phyloP scores from a whole-genome alignment of 1,140 invertebrate genomes.

The Cyrtorhinus lividipennis region DNA sequence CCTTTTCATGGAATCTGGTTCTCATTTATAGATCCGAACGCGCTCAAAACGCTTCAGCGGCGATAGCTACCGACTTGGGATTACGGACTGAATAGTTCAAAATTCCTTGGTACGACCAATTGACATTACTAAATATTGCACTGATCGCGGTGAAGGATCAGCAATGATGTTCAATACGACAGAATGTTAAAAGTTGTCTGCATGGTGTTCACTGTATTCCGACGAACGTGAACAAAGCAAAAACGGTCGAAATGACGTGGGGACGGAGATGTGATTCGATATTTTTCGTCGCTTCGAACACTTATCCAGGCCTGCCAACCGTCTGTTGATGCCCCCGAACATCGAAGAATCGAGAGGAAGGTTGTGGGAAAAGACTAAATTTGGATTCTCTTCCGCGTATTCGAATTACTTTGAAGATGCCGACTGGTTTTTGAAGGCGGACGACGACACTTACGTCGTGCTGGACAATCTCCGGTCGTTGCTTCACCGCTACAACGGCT shows the following conservation, averaged over 20 bases:
- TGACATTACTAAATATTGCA: no score
- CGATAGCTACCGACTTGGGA: no score
- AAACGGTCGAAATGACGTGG: neutral
- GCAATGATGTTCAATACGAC: no score
- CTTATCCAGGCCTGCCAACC: neutral
- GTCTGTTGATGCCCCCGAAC: neutral
- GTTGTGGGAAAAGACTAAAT: neutral
- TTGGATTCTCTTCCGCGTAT: neutral
- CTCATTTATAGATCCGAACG: no score
- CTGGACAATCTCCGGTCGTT: neutral
- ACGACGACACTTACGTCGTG: neutral
- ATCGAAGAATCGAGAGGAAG: neutral
- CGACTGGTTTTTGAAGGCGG: neutral
- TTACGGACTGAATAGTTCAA: no score
- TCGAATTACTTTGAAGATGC: neutral
- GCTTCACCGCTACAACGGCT: neutral
- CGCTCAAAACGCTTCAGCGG: no score
- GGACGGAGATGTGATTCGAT: neutral
- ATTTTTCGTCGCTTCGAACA: neutral
- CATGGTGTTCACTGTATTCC: neutral
- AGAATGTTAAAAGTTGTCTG: neutral
- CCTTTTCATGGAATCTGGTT: no score
- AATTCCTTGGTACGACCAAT: no score
- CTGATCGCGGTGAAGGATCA: no score
- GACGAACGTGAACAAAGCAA: neutral